These are phyloP conservation scores for Corythornis cristatus DNA, from an alignment of 2,113 vertebrate species.

Conservation along the genomic window DNA sequence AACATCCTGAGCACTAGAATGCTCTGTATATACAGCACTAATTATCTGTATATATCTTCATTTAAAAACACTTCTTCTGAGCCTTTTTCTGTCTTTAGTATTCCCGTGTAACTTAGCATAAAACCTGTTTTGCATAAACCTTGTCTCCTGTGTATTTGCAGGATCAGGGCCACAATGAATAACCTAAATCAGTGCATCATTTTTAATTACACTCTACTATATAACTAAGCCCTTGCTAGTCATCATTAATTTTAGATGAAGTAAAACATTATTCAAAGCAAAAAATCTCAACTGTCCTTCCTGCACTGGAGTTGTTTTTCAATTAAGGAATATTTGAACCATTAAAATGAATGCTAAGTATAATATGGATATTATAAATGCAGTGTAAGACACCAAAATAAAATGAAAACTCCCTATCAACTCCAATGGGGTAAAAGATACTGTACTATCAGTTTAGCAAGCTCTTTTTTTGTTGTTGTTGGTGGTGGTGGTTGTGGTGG, in stretches of 20 bases:
- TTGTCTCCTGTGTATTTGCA: background rate
- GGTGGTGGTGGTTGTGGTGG: too few relatives aligned
- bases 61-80: background rate
- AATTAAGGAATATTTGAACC: conserved; percentile 41
- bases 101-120: background rate
- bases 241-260: conserved; percentile 24
- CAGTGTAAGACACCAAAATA: background rate
- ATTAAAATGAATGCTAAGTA: conserved; percentile 19
- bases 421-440: background rate
- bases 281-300: conserved; percentile 10
- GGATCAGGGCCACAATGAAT: background rate
- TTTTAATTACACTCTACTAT: conserved; percentile 13
- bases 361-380: background rate
- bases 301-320: conserved; percentile 13
- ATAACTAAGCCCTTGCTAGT: background rate
- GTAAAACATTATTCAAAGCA: conserved; percentile 37
- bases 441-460: background rate
- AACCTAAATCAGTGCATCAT: conserved; percentile 7
- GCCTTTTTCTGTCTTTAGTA: background rate
- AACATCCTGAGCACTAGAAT: background rate
- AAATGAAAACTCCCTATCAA: conserved; percentile 7
- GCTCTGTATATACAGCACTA: too few relatives aligned
- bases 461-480: background rate
- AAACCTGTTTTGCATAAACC: background rate
- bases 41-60: background rate